Percentiles rank a stretch among this genome's conserved stretches.
Evolutionary conservation across 2,888 invertebrate species (phyloP).

Genomic region (Eupithecia centaureata): DNA sequence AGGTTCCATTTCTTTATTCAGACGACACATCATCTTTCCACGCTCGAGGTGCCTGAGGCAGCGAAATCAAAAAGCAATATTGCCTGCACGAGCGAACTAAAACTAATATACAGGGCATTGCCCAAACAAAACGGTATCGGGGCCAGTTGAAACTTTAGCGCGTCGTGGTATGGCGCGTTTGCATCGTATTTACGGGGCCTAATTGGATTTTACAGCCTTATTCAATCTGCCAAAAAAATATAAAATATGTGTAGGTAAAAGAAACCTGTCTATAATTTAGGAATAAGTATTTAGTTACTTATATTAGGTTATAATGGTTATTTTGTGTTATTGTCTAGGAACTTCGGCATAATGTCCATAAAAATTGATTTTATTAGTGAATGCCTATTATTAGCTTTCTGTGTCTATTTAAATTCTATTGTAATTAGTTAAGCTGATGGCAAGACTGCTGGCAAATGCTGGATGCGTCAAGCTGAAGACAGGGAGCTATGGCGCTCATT

Average conservation of each 20-base stretch:
- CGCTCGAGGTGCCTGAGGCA: conserved; percentile 12
- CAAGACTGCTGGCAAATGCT: too few relatives aligned
- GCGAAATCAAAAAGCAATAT: conserved; percentile 32
- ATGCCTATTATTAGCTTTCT: too few relatives aligned
- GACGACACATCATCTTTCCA: conserved; percentile 20
- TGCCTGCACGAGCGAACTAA: conserved; percentile 16
- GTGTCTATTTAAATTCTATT: too few relatives aligned
- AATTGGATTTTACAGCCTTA: not conserved
- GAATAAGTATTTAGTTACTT: too few relatives aligned
- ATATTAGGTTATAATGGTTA: too few relatives aligned
- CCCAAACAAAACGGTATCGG: conserved; percentile 26
- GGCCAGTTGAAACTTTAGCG: conserved; percentile 15
- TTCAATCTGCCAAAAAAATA: not conserved
- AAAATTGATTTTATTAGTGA: not conserved
- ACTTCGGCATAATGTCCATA: not conserved
- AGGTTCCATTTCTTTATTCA: conserved; percentile 3
- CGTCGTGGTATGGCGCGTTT: not conserved
- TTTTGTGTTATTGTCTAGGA: not conserved
- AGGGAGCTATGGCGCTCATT: too few relatives aligned
- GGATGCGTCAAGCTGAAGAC: too few relatives aligned
- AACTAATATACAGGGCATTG: conserved; percentile 30
- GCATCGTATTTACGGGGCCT: not conserved
- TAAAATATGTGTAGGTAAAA: not conserved
- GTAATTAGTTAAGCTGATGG: too few relatives aligned
- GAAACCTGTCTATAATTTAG: not conserved